phyloP scores from a whole-genome alignment of 2,113 vertebrate species.

The Chionodraco myersi region DNA sequence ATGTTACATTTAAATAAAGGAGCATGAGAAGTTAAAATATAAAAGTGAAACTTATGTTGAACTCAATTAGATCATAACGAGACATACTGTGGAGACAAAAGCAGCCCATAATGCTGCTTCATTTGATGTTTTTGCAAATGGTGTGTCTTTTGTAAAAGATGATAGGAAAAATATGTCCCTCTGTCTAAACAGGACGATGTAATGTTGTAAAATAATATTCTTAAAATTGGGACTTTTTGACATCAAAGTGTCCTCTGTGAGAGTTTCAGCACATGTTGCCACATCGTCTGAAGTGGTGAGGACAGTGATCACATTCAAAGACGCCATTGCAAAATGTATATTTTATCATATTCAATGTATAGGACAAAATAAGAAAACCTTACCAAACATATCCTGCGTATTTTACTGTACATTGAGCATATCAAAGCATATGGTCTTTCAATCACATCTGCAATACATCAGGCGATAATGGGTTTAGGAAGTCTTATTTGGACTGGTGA shows the following conservation, averaged over 20 bases:
- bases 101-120: conserved; percentile 12
- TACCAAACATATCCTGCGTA: conserved; percentile 24
- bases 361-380: conserved; percentile 15
- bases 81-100: conserved; percentile 27
- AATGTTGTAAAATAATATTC: conserved; percentile 21
- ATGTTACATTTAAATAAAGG: neutral
- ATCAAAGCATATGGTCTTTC: conserved; percentile 30
- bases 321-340: conserved; percentile 5
- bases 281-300: conserved; percentile 38
- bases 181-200: conserved; percentile 10
- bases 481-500: conserved; percentile 50
- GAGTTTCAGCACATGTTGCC: conserved; percentile 26
- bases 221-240: conserved; percentile 15
- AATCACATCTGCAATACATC: conserved; percentile 64
- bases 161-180: conserved; percentile 38
- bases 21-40: conserved; percentile 14
- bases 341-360: conserved; percentile 5
- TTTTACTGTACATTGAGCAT: conserved; percentile 11
- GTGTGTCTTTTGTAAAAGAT: conserved; percentile 24
- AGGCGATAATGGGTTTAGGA: conserved; percentile 44
- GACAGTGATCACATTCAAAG: conserved; percentile 14
- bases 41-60: conserved; percentile 27
- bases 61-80: neutral
- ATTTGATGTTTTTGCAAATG: conserved; percentile 53
- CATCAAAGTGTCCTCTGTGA: conserved; percentile 22